Conservation (phyloP, 1,140 invertebrate genomes). For the Acromyrmex charruanus region DNA sequence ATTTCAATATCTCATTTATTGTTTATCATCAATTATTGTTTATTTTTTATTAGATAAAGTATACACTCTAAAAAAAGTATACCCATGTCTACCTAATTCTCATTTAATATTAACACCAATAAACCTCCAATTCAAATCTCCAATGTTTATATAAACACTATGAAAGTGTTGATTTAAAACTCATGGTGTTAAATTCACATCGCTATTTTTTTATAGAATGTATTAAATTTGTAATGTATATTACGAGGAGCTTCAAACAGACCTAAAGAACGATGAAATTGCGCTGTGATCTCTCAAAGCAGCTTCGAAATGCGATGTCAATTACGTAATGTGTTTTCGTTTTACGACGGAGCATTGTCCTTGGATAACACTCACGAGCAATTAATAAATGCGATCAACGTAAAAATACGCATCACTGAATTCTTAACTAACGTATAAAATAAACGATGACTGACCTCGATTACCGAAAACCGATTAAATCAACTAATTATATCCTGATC, state of each 20-base stretch:
- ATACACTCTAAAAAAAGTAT: too few relatives aligned
- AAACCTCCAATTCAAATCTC: too few relatives aligned
- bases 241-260: not conserved
- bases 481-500: not conserved
- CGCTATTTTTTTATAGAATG: not conserved
- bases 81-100: too few relatives aligned
- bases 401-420: not conserved
- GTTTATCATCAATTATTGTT: not conserved
- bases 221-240: not conserved
- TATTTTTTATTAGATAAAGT: not conserved
- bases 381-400: conserved; percentile 34
- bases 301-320: conserved; percentile 12
- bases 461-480: not conserved
- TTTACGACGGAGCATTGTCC: conserved; percentile 26
- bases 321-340: conserved; percentile 35
- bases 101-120: too few relatives aligned
- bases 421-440: not conserved
- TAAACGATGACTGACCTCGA: not conserved
- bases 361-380: conserved; percentile 32
- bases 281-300: not conserved
- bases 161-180: too few relatives aligned
- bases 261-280: conserved; percentile 8
- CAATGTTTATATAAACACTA: too few relatives aligned
- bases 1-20: too few relatives aligned
- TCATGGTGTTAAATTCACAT: too few relatives aligned